Evolutionary conservation across 2,888 invertebrate genomes (phyloP), one percentile per base, ranked within the genome.

Genomic region (Platycheirus albimanus): DNA sequence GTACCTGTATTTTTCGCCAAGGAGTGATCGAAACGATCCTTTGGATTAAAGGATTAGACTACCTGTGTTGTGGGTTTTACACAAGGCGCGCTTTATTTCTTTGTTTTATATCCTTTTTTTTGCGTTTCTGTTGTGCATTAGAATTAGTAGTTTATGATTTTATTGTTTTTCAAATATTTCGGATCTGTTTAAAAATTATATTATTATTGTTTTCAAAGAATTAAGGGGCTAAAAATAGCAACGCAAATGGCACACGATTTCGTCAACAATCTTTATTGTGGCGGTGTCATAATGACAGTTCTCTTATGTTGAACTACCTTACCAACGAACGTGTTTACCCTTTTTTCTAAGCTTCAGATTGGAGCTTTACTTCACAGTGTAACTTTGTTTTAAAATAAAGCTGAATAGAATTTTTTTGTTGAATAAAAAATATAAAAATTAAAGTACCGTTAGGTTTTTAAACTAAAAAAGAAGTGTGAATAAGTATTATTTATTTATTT

Each of bases 61-160:
- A 71, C 77, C 64, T 71, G 70, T 10, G 41, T 56, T 58, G 80
- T 70, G 66, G 66, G 47, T 38, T 66, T 41, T 58, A 13, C 38
- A 61, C 36, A 54, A 47, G 66, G 69, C 38, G 7, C 13, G 45
- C 66, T 76, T 71, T 64, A 75, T 75, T 51, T 36, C 15, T 13
- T 10, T 19, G 19, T 15, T n/a, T n/a, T 33, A 52, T 70, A 19
- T 8, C 7, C 15, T 24, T 51, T 20, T 24, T 11, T 24, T 49
- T 36, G 20, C 45, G 33, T 30, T 28, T 58, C 43, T 63, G 75
- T 66, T 71, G 30, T 66, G 54, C 13, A 30, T 58, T 33, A 11
- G 30, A 45, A 58, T 52, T 66, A 67, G 52, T 61, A 61, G 52
- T 15, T 11, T 63, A 49, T 67, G 43, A 5, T 30, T 19, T 61